These are phyloP conservation scores for Ormyrus pomaceus DNA, from an alignment of 2,888 invertebrate species.

Conservation along the genomic window DNA sequence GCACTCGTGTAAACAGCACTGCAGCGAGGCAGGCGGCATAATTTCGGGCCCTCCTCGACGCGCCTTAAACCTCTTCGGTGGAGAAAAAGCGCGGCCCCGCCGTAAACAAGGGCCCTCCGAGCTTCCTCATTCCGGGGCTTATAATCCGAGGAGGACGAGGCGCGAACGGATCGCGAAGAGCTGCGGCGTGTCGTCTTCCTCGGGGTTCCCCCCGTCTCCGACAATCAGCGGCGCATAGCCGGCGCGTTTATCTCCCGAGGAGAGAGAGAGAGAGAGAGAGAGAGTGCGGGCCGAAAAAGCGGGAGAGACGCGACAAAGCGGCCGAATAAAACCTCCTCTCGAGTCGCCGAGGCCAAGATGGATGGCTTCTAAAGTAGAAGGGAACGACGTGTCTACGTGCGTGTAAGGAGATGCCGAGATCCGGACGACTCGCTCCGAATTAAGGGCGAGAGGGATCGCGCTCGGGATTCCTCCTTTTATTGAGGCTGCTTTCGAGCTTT, in stretches of 20 bases:
- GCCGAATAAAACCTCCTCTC: conserved; percentile 65
- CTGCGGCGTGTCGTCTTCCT: neutral
- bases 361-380: conserved; percentile 61
- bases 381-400: conserved; percentile 1
- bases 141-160: conserved; percentile 7
- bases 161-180: conserved; percentile 1
- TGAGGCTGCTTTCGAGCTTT: too few species aligned
- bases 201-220: neutral
- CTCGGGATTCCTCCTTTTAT: neutral
- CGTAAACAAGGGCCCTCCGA: neutral
- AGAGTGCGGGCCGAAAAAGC: neutral
- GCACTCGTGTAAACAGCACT: too few species aligned
- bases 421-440: neutral
- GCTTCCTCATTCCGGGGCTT: conserved; percentile 14
- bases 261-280: neutral
- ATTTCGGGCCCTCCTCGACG: too few species aligned
- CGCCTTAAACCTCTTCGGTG: too few species aligned
- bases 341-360: conserved; percentile 63
- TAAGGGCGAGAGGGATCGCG: neutral
- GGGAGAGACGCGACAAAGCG: conserved; percentile 52
- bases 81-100: too few species aligned
- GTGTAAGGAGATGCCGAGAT: conserved; percentile 2
- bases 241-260: neutral
- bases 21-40: too few species aligned
- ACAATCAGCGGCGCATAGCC: conserved; percentile 20